These are phyloP conservation scores for Trematocara zebra DNA, from an alignment of 2,113 vertebrate species.

Conservation along the genomic window DNA sequence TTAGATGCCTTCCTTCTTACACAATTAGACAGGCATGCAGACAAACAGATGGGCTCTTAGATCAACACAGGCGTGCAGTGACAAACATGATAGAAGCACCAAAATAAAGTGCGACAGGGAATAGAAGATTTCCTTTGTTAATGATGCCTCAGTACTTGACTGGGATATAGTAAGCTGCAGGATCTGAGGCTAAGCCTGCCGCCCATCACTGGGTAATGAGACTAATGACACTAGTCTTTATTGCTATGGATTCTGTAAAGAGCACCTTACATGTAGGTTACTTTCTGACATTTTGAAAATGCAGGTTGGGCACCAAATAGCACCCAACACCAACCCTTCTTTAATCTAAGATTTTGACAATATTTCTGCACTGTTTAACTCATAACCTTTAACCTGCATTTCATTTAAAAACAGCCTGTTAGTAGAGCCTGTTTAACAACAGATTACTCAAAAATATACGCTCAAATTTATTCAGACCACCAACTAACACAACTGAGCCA, in stretches of 20 bases:
- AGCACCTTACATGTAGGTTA: neutral
- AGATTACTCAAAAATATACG: neutral
- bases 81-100: neutral
- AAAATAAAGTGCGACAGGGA: neutral
- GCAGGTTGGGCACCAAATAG: neutral
- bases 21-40: slow-evolving; percentile 9
- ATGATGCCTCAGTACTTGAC: neutral
- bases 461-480: neutral
- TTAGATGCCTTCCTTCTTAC: slow-evolving; percentile 4
- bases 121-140: neutral
- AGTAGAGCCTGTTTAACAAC: neutral
- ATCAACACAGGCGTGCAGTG: neutral
- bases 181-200: neutral
- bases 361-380: neutral
- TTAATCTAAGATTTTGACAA: neutral
- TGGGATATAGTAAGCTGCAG: neutral
- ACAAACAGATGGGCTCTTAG: neutral
- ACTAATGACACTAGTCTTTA: neutral
- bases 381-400: neutral
- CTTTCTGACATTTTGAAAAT: neutral
- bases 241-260: neutral
- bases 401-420: neutral
- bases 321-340: neutral
- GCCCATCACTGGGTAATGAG: neutral
- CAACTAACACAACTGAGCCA: neutral